Evolutionary conservation across 2,888 invertebrate species (phyloP).

Genomic region (Blastobasis adustella): DNA sequence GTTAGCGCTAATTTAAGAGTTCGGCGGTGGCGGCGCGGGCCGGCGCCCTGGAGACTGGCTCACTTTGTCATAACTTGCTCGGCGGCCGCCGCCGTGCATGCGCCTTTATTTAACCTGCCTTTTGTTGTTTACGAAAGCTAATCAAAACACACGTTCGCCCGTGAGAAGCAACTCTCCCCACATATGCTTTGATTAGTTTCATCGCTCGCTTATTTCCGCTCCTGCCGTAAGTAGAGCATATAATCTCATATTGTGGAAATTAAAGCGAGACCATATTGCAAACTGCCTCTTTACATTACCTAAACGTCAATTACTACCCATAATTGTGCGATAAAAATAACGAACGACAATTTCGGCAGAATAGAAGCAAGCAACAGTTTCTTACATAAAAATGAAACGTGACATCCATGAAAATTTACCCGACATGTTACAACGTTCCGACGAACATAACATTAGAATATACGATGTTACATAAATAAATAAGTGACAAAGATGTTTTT

Average conservation of each 20-base stretch:
- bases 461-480: not conserved
- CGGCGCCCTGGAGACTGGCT: conserved; percentile 39
- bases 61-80: conserved; percentile 65
- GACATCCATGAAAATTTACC: not conserved
- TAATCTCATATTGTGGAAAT: too few species aligned
- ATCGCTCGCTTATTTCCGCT: too few species aligned
- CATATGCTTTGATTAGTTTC: too few species aligned
- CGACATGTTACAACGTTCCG: not conserved
- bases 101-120: conserved; percentile 46
- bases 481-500: not conserved
- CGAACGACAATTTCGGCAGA: not conserved
- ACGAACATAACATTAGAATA: not conserved
- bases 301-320: too few species aligned
- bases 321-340: not conserved
- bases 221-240: too few species aligned
- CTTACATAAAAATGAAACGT: not conserved
- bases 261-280: too few species aligned
- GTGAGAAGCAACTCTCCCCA: conserved; percentile 1
- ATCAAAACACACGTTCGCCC: conserved; percentile 32
- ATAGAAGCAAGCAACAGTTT: not conserved
- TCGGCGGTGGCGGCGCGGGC: conserved; percentile 36
- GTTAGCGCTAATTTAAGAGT: conserved; percentile 71
- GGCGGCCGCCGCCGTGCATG: conserved; percentile 22
- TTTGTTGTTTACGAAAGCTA: conserved; percentile 43
- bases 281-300: too few species aligned